Evolutionary conservation across 2,888 invertebrate genomes (phyloP), one percentile per base, ranked within the genome.

Genomic region (Synergus laeviventris): DNA sequence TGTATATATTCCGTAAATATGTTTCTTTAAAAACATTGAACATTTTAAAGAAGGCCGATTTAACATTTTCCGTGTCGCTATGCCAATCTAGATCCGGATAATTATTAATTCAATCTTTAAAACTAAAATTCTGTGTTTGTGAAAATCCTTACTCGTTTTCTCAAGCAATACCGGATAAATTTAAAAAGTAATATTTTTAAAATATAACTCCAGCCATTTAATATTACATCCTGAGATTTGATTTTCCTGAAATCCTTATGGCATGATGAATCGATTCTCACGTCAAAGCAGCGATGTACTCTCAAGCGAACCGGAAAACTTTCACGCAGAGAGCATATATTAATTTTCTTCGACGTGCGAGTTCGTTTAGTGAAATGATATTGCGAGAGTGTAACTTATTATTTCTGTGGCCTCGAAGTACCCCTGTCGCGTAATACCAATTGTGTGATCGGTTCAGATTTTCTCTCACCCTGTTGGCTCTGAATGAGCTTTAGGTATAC

Each of bases 301-400:
- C 18, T 54, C 74, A 73, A 49, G 45, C 49, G 73, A 73, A 73
- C 76, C 80, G 77, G 79, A 81, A 81, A 79, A 75, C 80, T 81
- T 77, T 78, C 78, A 70, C 77, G 61, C 42, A 54, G 74, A 36
- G 31, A 45, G 49, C 31, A 70, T 70, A n/a, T 36, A 70, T 70
- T 70, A 70, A 70, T 70, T 54, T 70, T 70, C 49, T 49, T 49
- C 31, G 49, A 70, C 49, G 36, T 70, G 49, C 49, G 14, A 39
- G 64, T 54, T n/a, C 49, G 12, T 49, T 49, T 49, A n/a, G n/a
- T 66, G 45, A 16, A 31, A 49, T 70, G 66, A 31, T 70, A 24
- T 49, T 21, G 45, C 49, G 9, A 38, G 38, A 24, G 42, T 66
- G 16, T 66, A 42, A 39, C 21, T 31, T 45, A 66, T 31, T 45